Base-by-base conservation (phyloP, 2,797 vertebrate genomes). In the Sebastolobus alascanus region DNA sequence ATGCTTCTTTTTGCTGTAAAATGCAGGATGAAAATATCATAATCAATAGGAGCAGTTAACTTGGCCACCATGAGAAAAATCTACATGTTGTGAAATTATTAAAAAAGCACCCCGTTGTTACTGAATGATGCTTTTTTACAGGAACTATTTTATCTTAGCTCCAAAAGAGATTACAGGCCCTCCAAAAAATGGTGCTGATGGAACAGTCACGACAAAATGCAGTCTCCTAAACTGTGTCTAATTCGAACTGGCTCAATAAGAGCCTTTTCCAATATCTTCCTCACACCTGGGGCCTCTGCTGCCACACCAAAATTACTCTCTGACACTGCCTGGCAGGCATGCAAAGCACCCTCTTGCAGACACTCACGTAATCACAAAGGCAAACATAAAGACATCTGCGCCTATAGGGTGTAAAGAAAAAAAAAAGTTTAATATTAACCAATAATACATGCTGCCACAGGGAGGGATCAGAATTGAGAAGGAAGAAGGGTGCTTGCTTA, bases 201-300 rank as follows among this genome's bases (percentile, higher is more conserved):
- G 83, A 86, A 73, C 5, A 6, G 68, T 60, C 76, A 20, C 8
- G 56, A 86, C 74, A 89, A 86, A 84, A 86, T 67, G 64, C 79
- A 56, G 65, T 77, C 80, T 67, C 14, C 82, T 89, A 83, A 91
- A 85, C 74, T 83, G 79, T 86, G 77, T 59, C 75, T 91, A 79
- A 91, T 88, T 85, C 83, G 35, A 86, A 88, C 77, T 29, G 85
- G 79, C 82, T 84, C 80, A 84, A 86, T 77, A 74, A 84, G 58
- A 89, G 72, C 83, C 63, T 75, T 84, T 85, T 91, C 84, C 90
- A 94, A 94, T 94, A 94, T 90, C 86, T 80, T 54, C 8, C 68
- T 66, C 69, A 75, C 90, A 94, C 90, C 92, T 93, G 92, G 68
- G 88, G 89, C 89, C 84, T 81, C 76, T 5, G 68, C 79, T 43